phyloP scores from a whole-genome alignment of 2,797 vertebrate genomes.

The Lagorchestes hirsutus region DNA sequence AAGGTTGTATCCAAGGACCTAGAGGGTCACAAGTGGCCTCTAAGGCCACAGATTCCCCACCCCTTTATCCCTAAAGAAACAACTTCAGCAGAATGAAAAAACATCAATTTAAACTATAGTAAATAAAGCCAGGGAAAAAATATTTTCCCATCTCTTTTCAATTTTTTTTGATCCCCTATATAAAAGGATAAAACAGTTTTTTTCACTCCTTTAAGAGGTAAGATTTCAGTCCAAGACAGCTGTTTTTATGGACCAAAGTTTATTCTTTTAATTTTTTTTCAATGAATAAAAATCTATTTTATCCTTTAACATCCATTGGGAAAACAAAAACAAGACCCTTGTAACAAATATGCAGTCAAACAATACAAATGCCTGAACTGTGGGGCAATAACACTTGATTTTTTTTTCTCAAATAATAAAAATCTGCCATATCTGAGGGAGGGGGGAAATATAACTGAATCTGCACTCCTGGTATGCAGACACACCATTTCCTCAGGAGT shows the following conservation, averaged over 20 bases:
- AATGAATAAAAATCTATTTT: not conserved
- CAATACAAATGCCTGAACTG: not conserved
- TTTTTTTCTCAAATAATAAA: not conserved
- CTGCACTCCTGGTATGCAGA: not conserved
- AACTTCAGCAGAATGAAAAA: not conserved
- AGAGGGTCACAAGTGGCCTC: no score
- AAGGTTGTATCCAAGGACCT: no score
- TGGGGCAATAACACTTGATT: not conserved
- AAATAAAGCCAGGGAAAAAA: constrained; percentile 38
- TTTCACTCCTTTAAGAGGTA: constrained; percentile 3
- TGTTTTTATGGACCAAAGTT: not conserved
- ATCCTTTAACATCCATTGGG: not conserved
- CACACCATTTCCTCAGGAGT: not conserved
- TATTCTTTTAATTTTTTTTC: not conserved
- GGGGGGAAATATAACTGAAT: not conserved
- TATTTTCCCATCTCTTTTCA: not conserved
- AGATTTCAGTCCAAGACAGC: constrained; percentile 18
- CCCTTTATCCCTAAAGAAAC: not conserved
- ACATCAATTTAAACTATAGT: not conserved
- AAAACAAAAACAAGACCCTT: not conserved
- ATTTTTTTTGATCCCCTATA: not conserved
- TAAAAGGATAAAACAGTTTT: constrained; percentile 25
- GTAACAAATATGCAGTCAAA: not conserved
- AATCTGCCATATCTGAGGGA: not conserved
- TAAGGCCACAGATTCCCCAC: no score